Percentiles rank a stretch among this genome's conserved stretches.
Evolutionary conservation across 2,888 invertebrate species (phyloP).

Genomic region (Eupithecia tripunctaria): DNA sequence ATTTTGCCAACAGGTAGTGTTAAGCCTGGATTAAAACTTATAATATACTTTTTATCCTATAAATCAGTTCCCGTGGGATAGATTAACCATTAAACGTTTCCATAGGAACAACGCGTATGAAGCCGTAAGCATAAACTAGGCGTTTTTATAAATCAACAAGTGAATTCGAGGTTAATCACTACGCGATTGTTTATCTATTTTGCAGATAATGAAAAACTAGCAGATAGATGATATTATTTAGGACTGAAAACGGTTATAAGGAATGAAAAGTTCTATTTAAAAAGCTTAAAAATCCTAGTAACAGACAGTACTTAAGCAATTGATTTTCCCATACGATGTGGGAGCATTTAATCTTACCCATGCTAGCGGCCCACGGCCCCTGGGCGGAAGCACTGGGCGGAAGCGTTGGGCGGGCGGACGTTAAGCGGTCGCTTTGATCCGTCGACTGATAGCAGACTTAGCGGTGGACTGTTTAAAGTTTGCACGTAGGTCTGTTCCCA

Average conservation of each 20-base stretch:
- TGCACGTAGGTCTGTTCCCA: not conserved
- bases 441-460: slow-evolving; percentile 3
- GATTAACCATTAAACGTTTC: too few relatives aligned
- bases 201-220: too few relatives aligned
- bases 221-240: not conserved
- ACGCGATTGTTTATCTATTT: too few relatives aligned
- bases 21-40: too few relatives aligned
- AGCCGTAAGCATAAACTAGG: too few relatives aligned
- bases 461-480: not conserved
- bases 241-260: too few relatives aligned
- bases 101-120: too few relatives aligned
- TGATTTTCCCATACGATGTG: not conserved
- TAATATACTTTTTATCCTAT: too few relatives aligned
- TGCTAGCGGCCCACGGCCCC: not conserved
- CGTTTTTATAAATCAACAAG: too few relatives aligned
- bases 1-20: too few relatives aligned
- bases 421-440: slow-evolving; percentile 8
- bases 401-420: slow-evolving; percentile 7
- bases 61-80: too few relatives aligned
- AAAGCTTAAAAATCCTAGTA: not conserved
- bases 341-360: not conserved
- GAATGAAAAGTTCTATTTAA: not conserved
- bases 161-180: too few relatives aligned
- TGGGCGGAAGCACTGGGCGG: slow-evolving; percentile 6
- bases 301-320: not conserved